Evolutionary conservation across 2,113 vertebrate genomes (phyloP).

Genomic region (Arizona elegans): DNA sequence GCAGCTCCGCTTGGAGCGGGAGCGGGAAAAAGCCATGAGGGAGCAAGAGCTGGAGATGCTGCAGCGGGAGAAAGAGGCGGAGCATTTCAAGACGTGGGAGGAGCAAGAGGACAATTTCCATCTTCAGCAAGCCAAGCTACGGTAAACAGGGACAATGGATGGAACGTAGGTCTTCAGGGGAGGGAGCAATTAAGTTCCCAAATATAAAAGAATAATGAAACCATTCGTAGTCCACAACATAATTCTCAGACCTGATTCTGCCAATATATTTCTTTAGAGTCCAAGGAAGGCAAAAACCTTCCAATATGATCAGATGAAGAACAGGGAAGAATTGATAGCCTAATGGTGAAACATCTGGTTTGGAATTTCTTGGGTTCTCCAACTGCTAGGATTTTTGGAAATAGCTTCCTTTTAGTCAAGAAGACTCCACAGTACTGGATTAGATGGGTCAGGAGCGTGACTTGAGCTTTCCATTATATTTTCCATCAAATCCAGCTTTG

Average conservation of each 20-base stretch:
- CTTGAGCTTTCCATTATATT: neutral
- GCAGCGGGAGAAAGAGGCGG: slow-evolving; percentile 95
- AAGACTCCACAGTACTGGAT: neutral
- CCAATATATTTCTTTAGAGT: neutral
- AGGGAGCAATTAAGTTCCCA: neutral
- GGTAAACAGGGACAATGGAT: slow-evolving; percentile 61
- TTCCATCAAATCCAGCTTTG: neutral
- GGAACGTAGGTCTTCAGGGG: neutral
- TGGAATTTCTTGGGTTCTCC: neutral
- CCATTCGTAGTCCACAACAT: neutral
- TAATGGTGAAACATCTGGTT: neutral
- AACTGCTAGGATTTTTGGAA: neutral
- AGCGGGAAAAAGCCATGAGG: slow-evolving; percentile 93
- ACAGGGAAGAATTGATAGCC: neutral
- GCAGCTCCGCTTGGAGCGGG: slow-evolving; percentile 91
- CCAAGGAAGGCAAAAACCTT: neutral
- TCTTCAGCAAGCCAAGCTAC: slow-evolving; percentile 92
- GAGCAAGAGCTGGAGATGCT: slow-evolving; percentile 97
- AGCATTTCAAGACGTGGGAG: slow-evolving; percentile 98
- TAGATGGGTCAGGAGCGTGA: neutral
- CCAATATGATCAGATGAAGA: neutral
- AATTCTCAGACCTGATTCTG: neutral
- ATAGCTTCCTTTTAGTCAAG: neutral
- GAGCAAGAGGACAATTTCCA: slow-evolving; percentile 98
- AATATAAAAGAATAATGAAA: neutral